Conservation (phyloP, 2,797 vertebrate genomes). For the Gallinago stenura region DNA sequence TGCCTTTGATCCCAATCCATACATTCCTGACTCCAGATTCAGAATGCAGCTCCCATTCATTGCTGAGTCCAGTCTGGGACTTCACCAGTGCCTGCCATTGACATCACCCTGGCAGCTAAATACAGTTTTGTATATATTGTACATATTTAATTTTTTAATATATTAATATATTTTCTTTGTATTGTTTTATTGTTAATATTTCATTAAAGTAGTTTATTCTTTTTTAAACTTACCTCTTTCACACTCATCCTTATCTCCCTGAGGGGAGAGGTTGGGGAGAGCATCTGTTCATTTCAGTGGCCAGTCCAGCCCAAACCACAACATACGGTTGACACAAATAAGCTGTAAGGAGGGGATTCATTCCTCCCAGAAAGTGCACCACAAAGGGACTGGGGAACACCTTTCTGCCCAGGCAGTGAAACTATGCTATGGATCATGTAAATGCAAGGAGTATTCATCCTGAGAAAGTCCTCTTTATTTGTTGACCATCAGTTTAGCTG, state of each 20-base stretch:
- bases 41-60: background rate
- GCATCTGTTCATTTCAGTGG: background rate
- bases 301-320: background rate
- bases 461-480: conserved; percentile 4
- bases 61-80: background rate
- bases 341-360: background rate
- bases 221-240: background rate
- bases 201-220: background rate
- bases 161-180: background rate
- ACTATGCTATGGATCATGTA: background rate
- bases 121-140: background rate
- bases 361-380: background rate
- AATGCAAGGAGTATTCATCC: background rate
- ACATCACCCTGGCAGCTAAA: background rate
- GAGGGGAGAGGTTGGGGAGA: background rate
- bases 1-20: background rate
- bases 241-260: no score
- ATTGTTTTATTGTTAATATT: background rate
- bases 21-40: background rate
- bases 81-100: background rate
- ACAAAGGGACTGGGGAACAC: background rate
- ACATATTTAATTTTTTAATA: background rate
- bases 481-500: background rate
- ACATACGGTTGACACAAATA: background rate
- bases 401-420: background rate